Base-by-base conservation (phyloP, 2,113 vertebrate species). In the Shinisaurus crocodilurus region DNA sequence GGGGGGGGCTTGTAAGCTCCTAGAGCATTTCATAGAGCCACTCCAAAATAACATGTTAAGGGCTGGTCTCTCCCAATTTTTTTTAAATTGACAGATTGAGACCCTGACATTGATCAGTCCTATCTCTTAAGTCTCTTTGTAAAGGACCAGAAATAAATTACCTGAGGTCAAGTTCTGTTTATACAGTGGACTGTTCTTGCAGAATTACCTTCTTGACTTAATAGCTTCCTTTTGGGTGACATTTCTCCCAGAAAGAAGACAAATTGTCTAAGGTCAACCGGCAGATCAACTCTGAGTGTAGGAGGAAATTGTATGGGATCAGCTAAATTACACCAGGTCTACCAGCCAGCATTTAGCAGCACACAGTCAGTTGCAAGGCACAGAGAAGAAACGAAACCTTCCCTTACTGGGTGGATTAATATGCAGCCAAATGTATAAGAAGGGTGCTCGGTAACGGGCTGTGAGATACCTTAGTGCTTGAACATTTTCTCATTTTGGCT, bases 181-280 rank as follows among this genome's bases (percentile, higher is more conserved):
- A 98, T 96, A 94, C 95, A 97, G 96, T 93, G 96, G 96, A 89
- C 97, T 94, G 93, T 93, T 96, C 96, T 91, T 94, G 96, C 93
- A 96, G 96, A 97, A 97, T 98, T 98, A 95, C 96, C 97, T 97
- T 96, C 97, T 98, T 97, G 96, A 96, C 97, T 98, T 98, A 98
- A 98, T 98, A 98, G 96, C 97, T 98, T 98, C 98, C 98, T 98
- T 97, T 98, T 65, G 96, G 97, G 91, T 96, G 97, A 97, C 97
- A 96, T 97, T 97, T 97, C 95, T 97, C 96, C 94, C 96, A 95
- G 96, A 95, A 95, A 95, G 96, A 97, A 97, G 98, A 97, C 97
- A 97, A 98, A 98, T 97, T 97, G 96, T 94, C 96, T 88, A 87
- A 97, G 97, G 98, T 98, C 97, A 97, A 95, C 85, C 63, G 88